Evolutionary conservation across 1,140 invertebrate genomes (phyloP).

Genomic region (Diplogasteroides magnus): DNA sequence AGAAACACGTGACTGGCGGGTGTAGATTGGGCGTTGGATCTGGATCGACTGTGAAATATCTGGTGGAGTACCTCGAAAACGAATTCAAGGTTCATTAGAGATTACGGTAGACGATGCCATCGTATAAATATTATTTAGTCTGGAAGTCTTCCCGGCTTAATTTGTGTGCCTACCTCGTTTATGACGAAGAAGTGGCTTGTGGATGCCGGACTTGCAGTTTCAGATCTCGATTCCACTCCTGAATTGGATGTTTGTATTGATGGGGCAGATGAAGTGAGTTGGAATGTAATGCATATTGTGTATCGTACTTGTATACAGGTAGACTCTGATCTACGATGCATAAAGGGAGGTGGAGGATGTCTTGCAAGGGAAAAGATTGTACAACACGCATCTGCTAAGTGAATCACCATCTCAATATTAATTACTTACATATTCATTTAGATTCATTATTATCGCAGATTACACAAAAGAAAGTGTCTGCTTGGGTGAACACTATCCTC

Average conservation of each 20-base stretch:
- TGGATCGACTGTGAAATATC: conserved; percentile 34
- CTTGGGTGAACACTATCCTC: conserved; percentile 32
- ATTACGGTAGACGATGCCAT: conserved; percentile 6
- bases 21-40: conserved; percentile 34
- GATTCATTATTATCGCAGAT: conserved; percentile 31
- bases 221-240: conserved; percentile 32
- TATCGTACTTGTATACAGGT: conserved; percentile 12
- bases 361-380: conserved; percentile 37
- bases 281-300: not conserved
- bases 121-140: not conserved
- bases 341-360: conserved; percentile 39
- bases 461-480: conserved; percentile 26
- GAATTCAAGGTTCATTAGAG: conserved; percentile 12
- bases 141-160: conserved; percentile 3
- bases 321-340: conserved; percentile 30
- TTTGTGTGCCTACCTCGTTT: conserved; percentile 22
- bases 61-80: conserved; percentile 31
- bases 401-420: not conserved
- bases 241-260: conserved; percentile 38
- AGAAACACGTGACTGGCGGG: conserved; percentile 26
- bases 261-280: conserved; percentile 32
- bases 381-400: conserved; percentile 21
- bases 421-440: not conserved
- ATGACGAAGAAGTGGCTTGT: conserved; percentile 35
- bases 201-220: conserved; percentile 32